Evolutionary conservation across 2,797 vertebrate genomes (phyloP), one percentile per base, ranked within the genome.

Genomic region (Lacerta viridis): DNA sequence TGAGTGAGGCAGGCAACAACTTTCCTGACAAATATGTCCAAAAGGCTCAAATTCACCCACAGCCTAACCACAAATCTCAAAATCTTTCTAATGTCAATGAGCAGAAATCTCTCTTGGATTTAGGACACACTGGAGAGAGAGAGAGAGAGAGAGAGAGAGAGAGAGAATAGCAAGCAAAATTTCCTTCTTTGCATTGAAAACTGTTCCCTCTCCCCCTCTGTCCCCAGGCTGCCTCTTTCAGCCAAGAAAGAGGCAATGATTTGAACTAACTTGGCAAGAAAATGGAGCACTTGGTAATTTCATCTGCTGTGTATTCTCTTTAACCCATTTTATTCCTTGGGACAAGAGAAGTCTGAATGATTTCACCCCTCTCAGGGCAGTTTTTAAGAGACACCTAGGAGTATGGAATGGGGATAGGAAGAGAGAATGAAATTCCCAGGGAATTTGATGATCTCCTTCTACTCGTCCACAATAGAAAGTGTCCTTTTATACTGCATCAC

Each of bases 241-340:
- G 94, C 93, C 93, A 95, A 94, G 92, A 95, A 94, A 92, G 94
- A 93, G 94, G 91, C 92, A 94, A 68, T 85, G 3, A 92, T n/a
- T 88, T 90, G 93, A 94, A 91, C 85, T 94, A 71, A 29, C 85
- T 95, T 95, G 93, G 93, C 94, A 92, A 83, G 88, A 84, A 77
- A 92, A 76, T 7, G 0, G 93, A 85, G 82, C 78, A 88, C 88
- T 93, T 93, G 92, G 91, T 90, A 93, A 93, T 83, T 95, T 93
- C 88, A 92, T 92, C 93, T 94, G 86, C 88, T 87, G 76, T 75
- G 81, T 76, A 92, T 90, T 86, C 15, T 39, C 39, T 75, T 94
- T 93, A 94, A 95, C 90, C 69, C 41, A 55, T 55, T 55, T 55
- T 55, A 55, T 55, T 93, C 92, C 79, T 87, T 80, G 88, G 0